Conservation (phyloP, 2,113 vertebrate species). For the Cichladusa arquata region DNA sequence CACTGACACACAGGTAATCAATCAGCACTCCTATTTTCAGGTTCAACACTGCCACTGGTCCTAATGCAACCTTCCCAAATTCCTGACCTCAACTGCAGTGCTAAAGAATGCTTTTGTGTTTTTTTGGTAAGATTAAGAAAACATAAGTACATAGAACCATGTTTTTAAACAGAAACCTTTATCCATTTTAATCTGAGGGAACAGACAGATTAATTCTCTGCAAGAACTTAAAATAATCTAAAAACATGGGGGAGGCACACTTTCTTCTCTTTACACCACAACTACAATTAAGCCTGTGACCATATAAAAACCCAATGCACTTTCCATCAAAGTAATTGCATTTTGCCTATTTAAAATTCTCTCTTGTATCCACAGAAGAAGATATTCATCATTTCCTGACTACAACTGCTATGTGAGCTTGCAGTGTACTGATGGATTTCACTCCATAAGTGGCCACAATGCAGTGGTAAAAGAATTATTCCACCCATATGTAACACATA, state of each 20-base stretch:
- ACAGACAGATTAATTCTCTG: not conserved
- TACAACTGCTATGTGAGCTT: not conserved
- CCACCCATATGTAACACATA: not conserved
- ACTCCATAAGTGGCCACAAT: not conserved
- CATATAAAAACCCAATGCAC: not conserved
- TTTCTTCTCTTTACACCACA: not conserved
- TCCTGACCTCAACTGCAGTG: not conserved
- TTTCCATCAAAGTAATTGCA: constrained; percentile 8
- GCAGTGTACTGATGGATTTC: not conserved
- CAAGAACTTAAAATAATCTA: not conserved
- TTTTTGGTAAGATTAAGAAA: not conserved
- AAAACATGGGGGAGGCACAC: not conserved
- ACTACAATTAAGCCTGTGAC: not conserved
- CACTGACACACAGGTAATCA: not conserved
- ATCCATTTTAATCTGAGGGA: not conserved
- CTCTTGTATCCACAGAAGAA: not conserved
- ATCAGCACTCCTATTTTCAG: not conserved
- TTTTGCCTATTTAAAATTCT: constrained; percentile 30
- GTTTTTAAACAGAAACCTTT: not conserved
- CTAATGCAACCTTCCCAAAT: not conserved
- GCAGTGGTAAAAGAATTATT: not conserved
- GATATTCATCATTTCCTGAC: not conserved
- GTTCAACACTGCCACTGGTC: not conserved
- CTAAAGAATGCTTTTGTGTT: not conserved
- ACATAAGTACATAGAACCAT: not conserved